Percentiles rank a stretch among this genome's conserved stretches.
These are phyloP conservation scores for Hirtodrosophila confusa DNA, from an alignment of 2,888 invertebrate genomes.

Conservation along the genomic window DNA sequence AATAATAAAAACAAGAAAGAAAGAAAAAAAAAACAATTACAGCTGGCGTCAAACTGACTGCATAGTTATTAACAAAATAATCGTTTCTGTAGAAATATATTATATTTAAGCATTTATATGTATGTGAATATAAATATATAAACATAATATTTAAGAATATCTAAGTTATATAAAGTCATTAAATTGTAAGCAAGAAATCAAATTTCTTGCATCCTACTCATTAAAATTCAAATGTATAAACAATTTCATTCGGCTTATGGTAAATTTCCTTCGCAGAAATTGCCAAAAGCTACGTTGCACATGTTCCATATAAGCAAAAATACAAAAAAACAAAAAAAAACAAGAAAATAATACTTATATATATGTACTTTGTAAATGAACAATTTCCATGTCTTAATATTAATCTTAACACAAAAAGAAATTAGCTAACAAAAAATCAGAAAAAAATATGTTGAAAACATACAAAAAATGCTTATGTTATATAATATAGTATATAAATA, in stretches of 20 bases:
- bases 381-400: slow-evolving; percentile 62
- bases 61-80: slow-evolving; percentile 40
- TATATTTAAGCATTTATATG: too few relatives aligned
- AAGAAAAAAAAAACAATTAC: slow-evolving; percentile 14
- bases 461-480: slow-evolving; percentile 48
- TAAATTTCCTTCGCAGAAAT: slow-evolving; percentile 13
- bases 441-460: slow-evolving; percentile 50
- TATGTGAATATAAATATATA: slow-evolving; percentile 16
- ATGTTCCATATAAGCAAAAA: slow-evolving; percentile 45
- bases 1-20: slow-evolving; percentile 7
- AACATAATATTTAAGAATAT: slow-evolving; percentile 14
- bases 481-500: slow-evolving; percentile 11
- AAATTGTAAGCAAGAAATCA: slow-evolving; percentile 61
- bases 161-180: slow-evolving; percentile 51
- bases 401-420: slow-evolving; percentile 18
- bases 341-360: slow-evolving; percentile 34
- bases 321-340: slow-evolving; percentile 2
- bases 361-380: slow-evolving; percentile 50
- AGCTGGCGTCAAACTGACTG: slow-evolving; percentile 49
- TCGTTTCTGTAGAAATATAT: slow-evolving; percentile 11
- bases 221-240: slow-evolving; percentile 27
- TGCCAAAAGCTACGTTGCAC: slow-evolving; percentile 28
- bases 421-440: slow-evolving; percentile 6
- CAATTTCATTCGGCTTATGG: slow-evolving; percentile 17
- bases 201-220: slow-evolving; percentile 70